Percentiles rank a stretch among this genome's conserved stretches.
phyloP scores from a whole-genome alignment of 2,797 vertebrate species.

The Knipowitschia caucasica region DNA sequence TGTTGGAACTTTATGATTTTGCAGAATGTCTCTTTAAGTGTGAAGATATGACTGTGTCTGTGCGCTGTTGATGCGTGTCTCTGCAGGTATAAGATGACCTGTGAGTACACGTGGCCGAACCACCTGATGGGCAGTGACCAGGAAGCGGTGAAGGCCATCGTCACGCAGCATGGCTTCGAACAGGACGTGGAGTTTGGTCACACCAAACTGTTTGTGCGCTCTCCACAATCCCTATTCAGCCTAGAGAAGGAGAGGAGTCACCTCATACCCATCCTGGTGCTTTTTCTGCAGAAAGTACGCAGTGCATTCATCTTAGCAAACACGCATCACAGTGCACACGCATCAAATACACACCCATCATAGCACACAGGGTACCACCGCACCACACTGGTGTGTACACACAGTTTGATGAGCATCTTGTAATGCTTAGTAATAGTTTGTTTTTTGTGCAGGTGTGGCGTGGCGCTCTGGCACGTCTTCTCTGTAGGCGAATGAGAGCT shows the following conservation, averaged over 20 bases:
- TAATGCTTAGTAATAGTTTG: too few relatives aligned
- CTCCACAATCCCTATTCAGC: slow-evolving; percentile 80
- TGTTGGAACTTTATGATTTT: too few relatives aligned
- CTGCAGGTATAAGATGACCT: slow-evolving; percentile 92
- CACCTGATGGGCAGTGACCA: slow-evolving; percentile 85
- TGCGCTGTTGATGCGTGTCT: too few relatives aligned
- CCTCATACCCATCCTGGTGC: slow-evolving; percentile 89
- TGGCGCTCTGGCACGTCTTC: slow-evolving; percentile 81
- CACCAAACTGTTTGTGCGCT: slow-evolving; percentile 88
- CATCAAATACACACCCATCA: too few relatives aligned
- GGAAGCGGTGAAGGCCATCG: slow-evolving; percentile 83
- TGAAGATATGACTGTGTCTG: too few relatives aligned
- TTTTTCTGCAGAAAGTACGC: slow-evolving; percentile 95
- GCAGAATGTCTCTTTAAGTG: too few relatives aligned
- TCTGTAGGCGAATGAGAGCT: slow-evolving; percentile 77
- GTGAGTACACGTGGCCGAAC: slow-evolving; percentile 95
- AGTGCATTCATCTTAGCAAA: too few relatives aligned
- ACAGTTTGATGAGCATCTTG: too few relatives aligned
- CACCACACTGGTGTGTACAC: too few relatives aligned
- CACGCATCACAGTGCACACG: too few relatives aligned
- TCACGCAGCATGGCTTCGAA: slow-evolving; percentile 85
- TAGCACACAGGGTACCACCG: too few relatives aligned
- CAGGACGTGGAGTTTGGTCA: slow-evolving; percentile 87
- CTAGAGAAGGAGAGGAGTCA: slow-evolving; percentile 84
- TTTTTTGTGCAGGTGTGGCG: slow-evolving; percentile 79